Conservation (phyloP, 2,113 vertebrate genomes). For the Aldabrachelys gigantea region DNA sequence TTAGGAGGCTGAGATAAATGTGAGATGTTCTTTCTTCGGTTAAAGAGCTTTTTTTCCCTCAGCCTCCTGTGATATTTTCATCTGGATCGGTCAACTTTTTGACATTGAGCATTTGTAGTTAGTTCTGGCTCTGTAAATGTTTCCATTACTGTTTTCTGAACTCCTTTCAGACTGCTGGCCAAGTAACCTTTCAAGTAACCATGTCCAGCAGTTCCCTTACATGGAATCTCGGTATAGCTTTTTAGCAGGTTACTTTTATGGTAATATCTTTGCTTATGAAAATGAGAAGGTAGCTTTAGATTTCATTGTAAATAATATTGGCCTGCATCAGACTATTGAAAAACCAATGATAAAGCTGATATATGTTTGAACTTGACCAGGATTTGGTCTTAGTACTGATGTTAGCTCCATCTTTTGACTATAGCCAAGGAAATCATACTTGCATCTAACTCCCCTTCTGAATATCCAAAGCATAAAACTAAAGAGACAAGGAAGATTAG, state of each 20-base stretch:
- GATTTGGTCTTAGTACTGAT: conserved; percentile 49
- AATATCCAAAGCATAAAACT: not conserved
- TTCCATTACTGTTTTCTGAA: not conserved
- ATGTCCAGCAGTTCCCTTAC: rapidly evolving
- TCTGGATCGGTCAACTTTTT: not conserved
- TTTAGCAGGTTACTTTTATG: not conserved
- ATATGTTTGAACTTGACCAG: not conserved
- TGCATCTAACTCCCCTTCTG: not conserved
- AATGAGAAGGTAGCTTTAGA: not conserved
- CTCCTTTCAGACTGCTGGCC: not conserved
- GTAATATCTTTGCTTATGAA: not conserved
- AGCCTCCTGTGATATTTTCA: not conserved
- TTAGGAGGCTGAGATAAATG: not conserved
- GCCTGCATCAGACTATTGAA: not conserved
- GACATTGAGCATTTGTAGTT: not conserved
- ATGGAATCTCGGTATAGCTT: not conserved
- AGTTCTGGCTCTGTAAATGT: not conserved
- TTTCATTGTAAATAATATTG: not conserved
- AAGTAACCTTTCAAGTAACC: not conserved
- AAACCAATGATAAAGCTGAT: not conserved
- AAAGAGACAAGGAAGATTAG: not conserved
- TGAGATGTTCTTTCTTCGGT: not conserved
- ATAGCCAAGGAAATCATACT: not conserved
- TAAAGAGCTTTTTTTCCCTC: not conserved
- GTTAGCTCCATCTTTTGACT: not conserved